Conservation (phyloP, 1,140 invertebrate genomes). For the Bombus cullumanus region DNA sequence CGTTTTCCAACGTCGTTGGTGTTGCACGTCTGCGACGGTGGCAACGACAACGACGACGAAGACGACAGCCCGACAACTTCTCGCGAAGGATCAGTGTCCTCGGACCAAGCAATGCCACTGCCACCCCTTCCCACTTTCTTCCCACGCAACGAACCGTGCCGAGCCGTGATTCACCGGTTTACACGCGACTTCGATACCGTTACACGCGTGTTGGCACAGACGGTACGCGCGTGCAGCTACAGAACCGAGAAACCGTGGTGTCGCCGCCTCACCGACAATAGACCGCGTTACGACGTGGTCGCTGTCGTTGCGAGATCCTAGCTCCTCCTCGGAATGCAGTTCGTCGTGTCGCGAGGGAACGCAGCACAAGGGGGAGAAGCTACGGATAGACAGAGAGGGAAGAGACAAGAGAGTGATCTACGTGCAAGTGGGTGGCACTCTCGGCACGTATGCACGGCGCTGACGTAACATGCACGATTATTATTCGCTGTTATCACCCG, state of each 20-base stretch:
- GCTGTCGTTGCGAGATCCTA: slow-evolving; percentile 52
- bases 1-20: not conserved
- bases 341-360: slow-evolving; percentile 47
- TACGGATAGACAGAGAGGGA: not conserved
- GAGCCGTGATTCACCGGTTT: slow-evolving; percentile 68
- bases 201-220: slow-evolving; percentile 59
- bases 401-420: slow-evolving; percentile 71
- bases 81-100: slow-evolving; percentile 47
- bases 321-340: slow-evolving; percentile 70
- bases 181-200: slow-evolving; percentile 68
- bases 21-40: not conserved
- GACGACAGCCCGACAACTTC: not conserved
- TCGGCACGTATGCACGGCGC: slow-evolving; percentile 66
- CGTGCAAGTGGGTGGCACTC: slow-evolving; percentile 70
- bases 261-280: not conserved
- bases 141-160: slow-evolving; percentile 57
- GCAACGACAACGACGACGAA: not conserved
- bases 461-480: slow-evolving; percentile 79
- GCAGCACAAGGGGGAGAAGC: not conserved
- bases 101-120: slow-evolving; percentile 35
- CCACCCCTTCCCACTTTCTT: slow-evolving; percentile 34
- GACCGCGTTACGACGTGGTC: slow-evolving; percentile 37
- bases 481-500: slow-evolving; percentile 71
- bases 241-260: slow-evolving; percentile 13
- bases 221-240: slow-evolving; percentile 46